These are phyloP conservation scores for Pachydiplax longipennis DNA, from an alignment of 2,888 invertebrate genomes.

Conservation along the genomic window DNA sequence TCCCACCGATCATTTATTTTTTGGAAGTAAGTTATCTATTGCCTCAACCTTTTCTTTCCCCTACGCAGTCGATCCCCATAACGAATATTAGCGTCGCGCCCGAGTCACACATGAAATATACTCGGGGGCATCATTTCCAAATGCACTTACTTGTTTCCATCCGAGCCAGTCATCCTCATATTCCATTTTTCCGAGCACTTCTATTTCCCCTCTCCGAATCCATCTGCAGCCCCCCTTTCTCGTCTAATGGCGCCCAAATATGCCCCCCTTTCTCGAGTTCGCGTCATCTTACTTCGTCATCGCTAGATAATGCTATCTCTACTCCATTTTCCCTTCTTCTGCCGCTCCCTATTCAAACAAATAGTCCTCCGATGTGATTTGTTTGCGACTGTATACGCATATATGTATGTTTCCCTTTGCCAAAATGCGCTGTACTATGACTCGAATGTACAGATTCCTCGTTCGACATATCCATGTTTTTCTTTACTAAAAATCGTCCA, in stretches of 20 bases:
- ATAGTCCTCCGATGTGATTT: too few relatives aligned
- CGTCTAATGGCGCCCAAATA: constrained; percentile 30
- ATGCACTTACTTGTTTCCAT: constrained; percentile 45
- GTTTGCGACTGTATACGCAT: too few relatives aligned
- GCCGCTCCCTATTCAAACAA: not conserved
- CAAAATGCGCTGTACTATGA: too few relatives aligned
- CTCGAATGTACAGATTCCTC: too few relatives aligned
- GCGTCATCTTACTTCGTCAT: constrained; percentile 16
- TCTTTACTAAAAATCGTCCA: too few relatives aligned
- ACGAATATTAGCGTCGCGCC: constrained; percentile 41
- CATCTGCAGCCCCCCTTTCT: not conserved
- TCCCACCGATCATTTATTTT: constrained; percentile 43
- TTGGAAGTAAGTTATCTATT: constrained; percentile 31
- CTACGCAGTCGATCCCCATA: not conserved
- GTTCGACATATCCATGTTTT: too few relatives aligned
- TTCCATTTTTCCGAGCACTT: constrained; percentile 13
- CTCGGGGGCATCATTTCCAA: constrained; percentile 42
- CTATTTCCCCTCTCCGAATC: not conserved
- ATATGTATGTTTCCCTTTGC: too few relatives aligned
- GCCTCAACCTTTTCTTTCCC: not conserved
- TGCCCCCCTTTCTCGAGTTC: constrained; percentile 10
- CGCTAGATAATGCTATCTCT: not conserved
- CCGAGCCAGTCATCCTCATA: constrained; percentile 35
- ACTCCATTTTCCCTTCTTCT: not conserved
- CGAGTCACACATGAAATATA: constrained; percentile 42